Evolutionary conservation across 2,113 vertebrate genomes (phyloP), one percentile per base, ranked within the genome.

Genomic region (Paramormyrops kingsleyae): DNA sequence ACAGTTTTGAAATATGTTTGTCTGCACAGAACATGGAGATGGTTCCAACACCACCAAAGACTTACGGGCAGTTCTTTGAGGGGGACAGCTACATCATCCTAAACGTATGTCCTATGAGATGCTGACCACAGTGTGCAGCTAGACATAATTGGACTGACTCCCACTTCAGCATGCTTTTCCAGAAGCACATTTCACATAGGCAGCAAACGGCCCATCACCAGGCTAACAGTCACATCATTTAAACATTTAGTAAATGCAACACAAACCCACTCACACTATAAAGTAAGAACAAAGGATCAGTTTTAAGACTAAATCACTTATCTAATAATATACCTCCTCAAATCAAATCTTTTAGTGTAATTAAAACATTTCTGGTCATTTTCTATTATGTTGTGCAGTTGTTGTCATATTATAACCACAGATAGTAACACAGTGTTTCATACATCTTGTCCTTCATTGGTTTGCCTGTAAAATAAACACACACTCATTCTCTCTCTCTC

Each of bases 21-120:
- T 77, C 50, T 91, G 85, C 5, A 47, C 91, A 98, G 97, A 95
- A 92, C 44, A 97, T 97, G 97, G 94, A 96, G 92, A 96, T 98
- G 95, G 97, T 97, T 44, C 96, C 97, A 1, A 93, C 96, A 88
- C 95, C 97, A 88, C 88, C 94, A 74, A 96, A 93, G 90, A 93
- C 93, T 86, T 95, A 95, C 0, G 97, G 97, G 83, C 96, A 90
- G 49, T 97, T 98, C 94, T 97, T 93, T 0, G 97, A 98, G 21
- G 97, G 97, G 0, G 97, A 98, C 92, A 97, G 96, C 94, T 98
- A 98, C 47, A 0, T 98, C 5, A 77, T 97, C 93, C 92, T 98
- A 88, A 94, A 94, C 93, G 97, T 98, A 94, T 92, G 96, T 93
- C 87, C 52, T 87, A 15, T 84, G n/a, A 31, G 53, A 46, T 46